phyloP scores from a whole-genome alignment of 2,888 invertebrate species.

The Acleris holmiana region DNA sequence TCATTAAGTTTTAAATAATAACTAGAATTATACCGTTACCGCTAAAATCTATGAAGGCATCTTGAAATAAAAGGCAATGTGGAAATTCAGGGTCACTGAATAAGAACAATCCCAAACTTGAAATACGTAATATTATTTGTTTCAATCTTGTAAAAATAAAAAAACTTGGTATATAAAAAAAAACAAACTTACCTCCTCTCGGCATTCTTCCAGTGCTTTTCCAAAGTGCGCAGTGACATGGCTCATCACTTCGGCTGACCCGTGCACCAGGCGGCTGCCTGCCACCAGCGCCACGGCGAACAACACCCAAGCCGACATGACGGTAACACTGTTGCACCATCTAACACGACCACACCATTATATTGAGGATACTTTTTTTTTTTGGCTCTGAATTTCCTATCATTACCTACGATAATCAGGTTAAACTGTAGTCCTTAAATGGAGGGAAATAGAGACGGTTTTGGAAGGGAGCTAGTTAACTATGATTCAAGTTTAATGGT shows the following conservation, averaged over 20 bases:
- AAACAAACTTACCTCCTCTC: constrained; percentile 64
- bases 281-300: constrained; percentile 47
- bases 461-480: constrained; percentile 11
- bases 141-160: too few species aligned
- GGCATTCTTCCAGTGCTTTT: constrained; percentile 69
- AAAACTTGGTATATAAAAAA: background rate
- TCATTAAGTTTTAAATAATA: too few species aligned
- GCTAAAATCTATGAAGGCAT: too few species aligned
- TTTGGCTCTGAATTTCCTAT: constrained; percentile 29
- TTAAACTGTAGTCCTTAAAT: background rate
- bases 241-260: constrained; percentile 75
- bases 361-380: constrained; percentile 43
- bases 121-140: too few species aligned
- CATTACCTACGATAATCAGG: constrained; percentile 29
- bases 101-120: too few species aligned
- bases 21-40: too few species aligned
- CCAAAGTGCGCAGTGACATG: constrained; percentile 79
- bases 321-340: constrained; percentile 4
- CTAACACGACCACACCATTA: constrained; percentile 42
- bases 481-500: constrained; percentile 17
- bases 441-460: constrained; percentile 2
- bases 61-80: too few species aligned
- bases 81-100: too few species aligned
- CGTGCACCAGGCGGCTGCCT: constrained; percentile 48
- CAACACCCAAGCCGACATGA: constrained; percentile 43